Evolutionary conservation across 2,888 invertebrate genomes (phyloP), one percentile per base, ranked within the genome.

Genomic region (Nomada hirtipes): DNA sequence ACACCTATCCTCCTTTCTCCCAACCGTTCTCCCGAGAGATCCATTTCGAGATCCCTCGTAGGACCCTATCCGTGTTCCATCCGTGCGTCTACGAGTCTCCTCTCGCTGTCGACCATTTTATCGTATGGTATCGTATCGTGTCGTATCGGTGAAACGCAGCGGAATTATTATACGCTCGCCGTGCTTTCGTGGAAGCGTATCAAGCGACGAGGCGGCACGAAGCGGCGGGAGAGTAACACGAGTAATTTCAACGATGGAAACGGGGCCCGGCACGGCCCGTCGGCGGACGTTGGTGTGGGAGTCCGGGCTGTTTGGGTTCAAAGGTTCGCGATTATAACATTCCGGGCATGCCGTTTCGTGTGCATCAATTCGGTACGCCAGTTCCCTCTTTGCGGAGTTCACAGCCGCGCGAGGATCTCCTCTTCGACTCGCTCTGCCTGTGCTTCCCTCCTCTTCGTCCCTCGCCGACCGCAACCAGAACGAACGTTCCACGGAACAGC

Each of bases 301-400:
- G 92, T 92, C 89, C 91, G 85, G 88, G 90, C 79, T 63, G 88
- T 91, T 90, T 87, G 90, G 90, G 93, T 93, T 93, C 92, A 93
- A 92, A 92, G 93, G 93, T 93, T 92, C 88, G 91, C 93, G 93
- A 93, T 93, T 93, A 93, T 93, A 93, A 93, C 92, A 93, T 93
- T 93, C 93, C 93, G 92, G 92, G 92, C 91, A 92, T 91, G 92
- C 92, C 91, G 92, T 92, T 93, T 93, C 93, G 92, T 92, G 93
- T 93, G 92, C 92, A 93, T 92, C 93, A 92, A 93, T 93, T 93
- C 93, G 93, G 93, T 93, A 92, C 92, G 93, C 93, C 92, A 92
- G 91, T 92, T 92, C 89, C 90, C 92, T 91, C 90, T 92, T 91
- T 92, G 90, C 90, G 89, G 90, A 88, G 89, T 88, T 86, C 86